Percentiles rank a stretch among this genome's conserved stretches.
Conservation (phyloP, 2,888 invertebrate species). For the Hydraecia micacea region DNA sequence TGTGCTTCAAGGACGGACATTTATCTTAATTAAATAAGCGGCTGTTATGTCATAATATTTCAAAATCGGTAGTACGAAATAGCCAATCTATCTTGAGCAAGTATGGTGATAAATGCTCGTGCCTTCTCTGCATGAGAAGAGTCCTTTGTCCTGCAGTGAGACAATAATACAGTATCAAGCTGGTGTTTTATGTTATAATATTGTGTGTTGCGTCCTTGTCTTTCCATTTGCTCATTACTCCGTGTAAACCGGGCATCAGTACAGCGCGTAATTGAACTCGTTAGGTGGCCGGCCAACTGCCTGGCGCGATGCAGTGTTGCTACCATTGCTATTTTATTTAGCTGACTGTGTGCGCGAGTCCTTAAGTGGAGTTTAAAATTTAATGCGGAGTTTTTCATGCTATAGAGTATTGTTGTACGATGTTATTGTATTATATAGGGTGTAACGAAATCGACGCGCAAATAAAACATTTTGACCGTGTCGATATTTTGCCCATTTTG, state of each 20-base stretch:
- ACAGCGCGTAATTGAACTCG: slow-evolving; percentile 62
- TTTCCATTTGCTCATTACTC: slow-evolving; percentile 37
- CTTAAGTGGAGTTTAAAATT: slow-evolving; percentile 53
- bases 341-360: slow-evolving; percentile 34
- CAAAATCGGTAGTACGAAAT: neutral
- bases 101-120: neutral
- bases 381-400: neutral
- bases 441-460: too few species aligned
- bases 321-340: slow-evolving; percentile 55
- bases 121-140: neutral
- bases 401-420: neutral
- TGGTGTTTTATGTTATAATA: too few species aligned
- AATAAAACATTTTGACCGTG: too few species aligned
- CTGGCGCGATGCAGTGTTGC: slow-evolving; percentile 45
- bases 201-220: neutral
- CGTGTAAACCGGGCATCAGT: slow-evolving; percentile 39
- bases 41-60: neutral
- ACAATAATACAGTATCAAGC: neutral
- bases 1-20: neutral
- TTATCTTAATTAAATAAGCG: neutral
- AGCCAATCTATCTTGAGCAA: neutral
- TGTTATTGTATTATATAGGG: neutral
- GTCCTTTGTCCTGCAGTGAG: neutral
- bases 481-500: too few species aligned
- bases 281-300: slow-evolving; percentile 56